phyloP scores from a whole-genome alignment of 1,140 invertebrate genomes.

The Penaeus japonicus region DNA sequence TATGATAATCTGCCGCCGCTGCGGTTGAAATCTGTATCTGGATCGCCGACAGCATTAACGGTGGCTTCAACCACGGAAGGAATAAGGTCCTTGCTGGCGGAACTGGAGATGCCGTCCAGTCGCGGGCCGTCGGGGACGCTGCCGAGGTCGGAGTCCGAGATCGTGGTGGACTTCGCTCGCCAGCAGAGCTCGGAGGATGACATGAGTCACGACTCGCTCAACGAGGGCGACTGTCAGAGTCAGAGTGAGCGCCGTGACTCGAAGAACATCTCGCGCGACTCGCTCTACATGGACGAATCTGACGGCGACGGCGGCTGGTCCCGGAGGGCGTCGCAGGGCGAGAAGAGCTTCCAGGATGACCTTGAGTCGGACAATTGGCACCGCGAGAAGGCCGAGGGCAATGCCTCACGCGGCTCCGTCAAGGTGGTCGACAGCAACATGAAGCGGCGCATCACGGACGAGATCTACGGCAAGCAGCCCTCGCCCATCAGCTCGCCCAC shows the following conservation, averaged over 20 bases:
- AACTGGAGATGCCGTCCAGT: constrained; percentile 40
- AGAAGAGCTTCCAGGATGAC: background rate
- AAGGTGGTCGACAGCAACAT: constrained; percentile 9
- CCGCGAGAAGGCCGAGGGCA: background rate
- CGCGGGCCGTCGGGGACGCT: constrained; percentile 10
- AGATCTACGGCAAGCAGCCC: constrained; percentile 26
- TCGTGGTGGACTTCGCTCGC: constrained; percentile 42
- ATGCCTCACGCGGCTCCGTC: constrained; percentile 8
- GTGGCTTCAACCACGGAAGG: constrained; percentile 34
- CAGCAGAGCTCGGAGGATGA: constrained; percentile 38
- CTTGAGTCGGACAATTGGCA: background rate
- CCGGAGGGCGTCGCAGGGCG: background rate
- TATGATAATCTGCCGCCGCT: background rate
- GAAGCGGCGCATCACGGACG: background rate
- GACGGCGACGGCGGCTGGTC: background rate
- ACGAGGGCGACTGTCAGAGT: background rate
- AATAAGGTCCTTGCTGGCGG: constrained; percentile 33
- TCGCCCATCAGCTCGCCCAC: constrained; percentile 28
- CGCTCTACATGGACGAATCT: constrained; percentile 37
- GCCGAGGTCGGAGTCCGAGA: constrained; percentile 47
- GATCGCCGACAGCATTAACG: background rate
- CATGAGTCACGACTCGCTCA: constrained; percentile 47
- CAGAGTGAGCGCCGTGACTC: constrained; percentile 7
- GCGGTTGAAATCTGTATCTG: background rate
- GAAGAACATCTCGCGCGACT: background rate